Evolutionary conservation across 1,140 invertebrate species (phyloP).

Genomic region (Chymomyza costata): DNA sequence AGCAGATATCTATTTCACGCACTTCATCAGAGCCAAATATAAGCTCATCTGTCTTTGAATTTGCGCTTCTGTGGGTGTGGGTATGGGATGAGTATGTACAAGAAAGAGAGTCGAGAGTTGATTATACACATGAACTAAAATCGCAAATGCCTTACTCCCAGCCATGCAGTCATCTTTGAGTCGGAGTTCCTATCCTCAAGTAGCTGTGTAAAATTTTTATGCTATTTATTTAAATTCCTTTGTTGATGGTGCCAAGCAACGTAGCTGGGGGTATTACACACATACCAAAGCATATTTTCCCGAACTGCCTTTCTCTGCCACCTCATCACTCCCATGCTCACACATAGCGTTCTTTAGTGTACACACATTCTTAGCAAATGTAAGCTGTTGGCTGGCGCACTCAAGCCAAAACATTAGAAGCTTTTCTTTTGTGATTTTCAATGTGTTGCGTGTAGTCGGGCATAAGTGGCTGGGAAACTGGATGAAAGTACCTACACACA

Average conservation of each 20-base stretch:
- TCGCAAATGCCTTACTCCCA: constrained; percentile 2
- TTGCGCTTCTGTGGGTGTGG: constrained; percentile 2
- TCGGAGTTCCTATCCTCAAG: constrained; percentile 10
- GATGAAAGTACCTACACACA: too few species aligned
- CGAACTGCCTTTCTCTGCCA: too few species aligned
- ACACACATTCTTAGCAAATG: not conserved
- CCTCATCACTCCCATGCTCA: too few species aligned
- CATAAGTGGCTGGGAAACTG: constrained; percentile 8
- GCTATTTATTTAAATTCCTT: constrained; percentile 67
- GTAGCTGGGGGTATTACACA: constrained; percentile 2
- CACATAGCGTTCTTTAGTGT: too few species aligned
- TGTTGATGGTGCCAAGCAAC: not conserved
- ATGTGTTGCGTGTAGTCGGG: constrained; percentile 2
- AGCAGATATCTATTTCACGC: constrained; percentile 44
- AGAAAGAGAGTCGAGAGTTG: constrained; percentile 21
- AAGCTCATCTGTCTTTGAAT: too few species aligned
- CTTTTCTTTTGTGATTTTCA: constrained; percentile 47
- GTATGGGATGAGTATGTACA: constrained; percentile 3
- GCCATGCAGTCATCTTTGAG: too few species aligned
- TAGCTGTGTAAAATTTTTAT: constrained; percentile 42
- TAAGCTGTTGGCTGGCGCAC: too few species aligned
- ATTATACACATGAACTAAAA: constrained; percentile 48
- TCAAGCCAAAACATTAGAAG: constrained; percentile 40
- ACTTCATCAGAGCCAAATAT: constrained; percentile 38
- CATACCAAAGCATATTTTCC: too few species aligned